Base-by-base conservation (phyloP, 2,888 invertebrate species). In the Tipula lateralis region DNA sequence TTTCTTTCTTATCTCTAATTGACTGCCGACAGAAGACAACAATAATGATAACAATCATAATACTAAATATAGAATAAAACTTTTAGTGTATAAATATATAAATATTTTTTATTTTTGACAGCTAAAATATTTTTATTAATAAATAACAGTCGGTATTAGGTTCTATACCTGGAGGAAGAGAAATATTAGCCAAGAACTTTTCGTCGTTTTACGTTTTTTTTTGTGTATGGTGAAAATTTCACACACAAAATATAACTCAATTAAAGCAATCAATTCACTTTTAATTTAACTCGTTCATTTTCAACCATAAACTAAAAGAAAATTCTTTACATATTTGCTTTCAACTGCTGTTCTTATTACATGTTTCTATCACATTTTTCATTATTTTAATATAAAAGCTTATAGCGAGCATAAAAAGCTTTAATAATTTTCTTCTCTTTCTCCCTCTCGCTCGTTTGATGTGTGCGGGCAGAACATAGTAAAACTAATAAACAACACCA, bases 341-440 rank as follows among this genome's bases (percentile, higher is more conserved):
- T 66, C 24, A 9, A 24, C 7, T 24, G 24, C 24, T 24, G 19
- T 66, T 24, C 24, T 13, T 66, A 24, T 66, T 66, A 66, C 66
- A 66, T 66, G 66, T 66, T 66, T 66, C 66, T 66, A 66, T 66
- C 19, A 66, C 66, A 66, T 66, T 66, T 66, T 66, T 66, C 66
- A 66, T 66, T 66, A 24, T 66, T 66, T 66, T 24, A 66, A 66
- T 66, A 66, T 24, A 66, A 66, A 66, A 66, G 66, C 66, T 66
- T 66, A 24, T 16, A 16, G 44, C 44, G 44, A 19, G 16, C n/a
- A 6, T 16, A 66, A 66, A 24, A 66, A 24, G 66, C 24, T 66
- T 66, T 66, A 66, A 66, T 66, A 66, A 66, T 66, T 66, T 50
- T 50, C 16, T 6, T 19, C n/a, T n/a, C n/a, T 39, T 44, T 66